phyloP scores from a whole-genome alignment of 2,797 vertebrate species.

The Tamandua tetradactyla region DNA sequence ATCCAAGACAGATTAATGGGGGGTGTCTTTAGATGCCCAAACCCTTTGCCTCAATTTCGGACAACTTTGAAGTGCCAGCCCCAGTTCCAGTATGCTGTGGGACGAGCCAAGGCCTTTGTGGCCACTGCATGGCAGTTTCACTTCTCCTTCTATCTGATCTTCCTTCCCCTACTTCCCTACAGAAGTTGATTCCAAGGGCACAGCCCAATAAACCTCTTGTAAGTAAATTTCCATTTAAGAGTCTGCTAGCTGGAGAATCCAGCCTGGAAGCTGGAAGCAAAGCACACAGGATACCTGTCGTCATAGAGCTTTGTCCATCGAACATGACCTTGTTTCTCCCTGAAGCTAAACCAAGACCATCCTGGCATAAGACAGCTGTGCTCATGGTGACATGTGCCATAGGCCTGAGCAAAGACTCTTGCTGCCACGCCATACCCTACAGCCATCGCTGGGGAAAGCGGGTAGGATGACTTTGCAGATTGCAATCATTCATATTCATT shows the following conservation, averaged over 20 bases:
- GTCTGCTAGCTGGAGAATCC: not conserved
- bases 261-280: not conserved
- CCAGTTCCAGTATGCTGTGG: not conserved
- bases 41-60: not conserved
- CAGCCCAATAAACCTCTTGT: not conserved
- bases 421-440: not conserved
- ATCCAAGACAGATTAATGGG: not conserved
- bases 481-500: not conserved
- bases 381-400: not conserved
- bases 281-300: not conserved
- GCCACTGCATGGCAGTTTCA: not conserved
- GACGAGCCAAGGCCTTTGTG: not conserved
- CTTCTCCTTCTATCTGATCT: not conserved
- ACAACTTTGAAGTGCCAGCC: not conserved
- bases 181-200: not conserved
- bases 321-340: not conserved
- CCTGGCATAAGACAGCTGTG: not conserved
- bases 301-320: not conserved
- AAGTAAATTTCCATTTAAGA: not conserved
- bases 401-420: not conserved
- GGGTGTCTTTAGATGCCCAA: not conserved
- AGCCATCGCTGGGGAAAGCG: not conserved
- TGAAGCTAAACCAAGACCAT: not conserved
- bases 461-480: not conserved
- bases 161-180: accelerated